These are phyloP conservation scores for Solen grandis DNA, from an alignment of 1,140 invertebrate species.

Conservation along the genomic window DNA sequence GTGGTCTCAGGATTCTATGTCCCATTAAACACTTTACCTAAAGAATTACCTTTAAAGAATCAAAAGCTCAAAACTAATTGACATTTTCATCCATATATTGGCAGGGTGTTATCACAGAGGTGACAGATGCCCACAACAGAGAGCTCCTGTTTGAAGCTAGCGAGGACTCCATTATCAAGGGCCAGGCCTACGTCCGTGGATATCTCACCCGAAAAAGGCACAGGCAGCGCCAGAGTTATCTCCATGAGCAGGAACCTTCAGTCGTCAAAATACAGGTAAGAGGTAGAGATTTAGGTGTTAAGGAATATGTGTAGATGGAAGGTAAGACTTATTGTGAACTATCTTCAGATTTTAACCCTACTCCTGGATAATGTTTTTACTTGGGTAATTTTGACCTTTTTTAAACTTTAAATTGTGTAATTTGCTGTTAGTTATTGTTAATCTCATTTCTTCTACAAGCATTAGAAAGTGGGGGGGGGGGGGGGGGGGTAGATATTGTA, in stretches of 20 bases:
- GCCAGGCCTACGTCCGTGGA: constrained; percentile 86
- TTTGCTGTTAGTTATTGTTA: background rate
- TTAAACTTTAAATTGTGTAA: too few relatives aligned
- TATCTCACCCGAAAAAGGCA: constrained; percentile 84
- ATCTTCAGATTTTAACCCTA: background rate
- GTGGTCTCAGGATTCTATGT: too few relatives aligned
- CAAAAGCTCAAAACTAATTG: too few relatives aligned
- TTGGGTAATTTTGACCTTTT: too few relatives aligned
- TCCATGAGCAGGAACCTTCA: constrained; percentile 82
- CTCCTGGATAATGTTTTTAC: constrained; percentile 25
- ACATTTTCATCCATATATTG: too few relatives aligned
- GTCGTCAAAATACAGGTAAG: constrained; percentile 84
- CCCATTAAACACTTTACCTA: too few relatives aligned
- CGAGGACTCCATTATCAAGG: constrained; percentile 79
- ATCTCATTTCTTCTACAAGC: background rate
- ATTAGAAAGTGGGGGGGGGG: too few relatives aligned
- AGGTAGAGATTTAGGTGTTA: constrained; percentile 8
- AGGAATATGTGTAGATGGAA: background rate
- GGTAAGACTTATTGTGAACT: background rate
- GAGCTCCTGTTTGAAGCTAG: constrained; percentile 78
- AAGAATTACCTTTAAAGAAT: too few relatives aligned
- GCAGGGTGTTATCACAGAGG: constrained; percentile 75
- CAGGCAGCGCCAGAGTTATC: constrained; percentile 81
- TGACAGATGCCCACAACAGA: constrained; percentile 77
- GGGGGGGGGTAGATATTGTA: too few relatives aligned